A percentile compares a stretch with the other conserved stretches of the same genome.
phyloP scores from a whole-genome alignment of 1,140 invertebrate genomes.

The Pachypeltis micranthus region DNA sequence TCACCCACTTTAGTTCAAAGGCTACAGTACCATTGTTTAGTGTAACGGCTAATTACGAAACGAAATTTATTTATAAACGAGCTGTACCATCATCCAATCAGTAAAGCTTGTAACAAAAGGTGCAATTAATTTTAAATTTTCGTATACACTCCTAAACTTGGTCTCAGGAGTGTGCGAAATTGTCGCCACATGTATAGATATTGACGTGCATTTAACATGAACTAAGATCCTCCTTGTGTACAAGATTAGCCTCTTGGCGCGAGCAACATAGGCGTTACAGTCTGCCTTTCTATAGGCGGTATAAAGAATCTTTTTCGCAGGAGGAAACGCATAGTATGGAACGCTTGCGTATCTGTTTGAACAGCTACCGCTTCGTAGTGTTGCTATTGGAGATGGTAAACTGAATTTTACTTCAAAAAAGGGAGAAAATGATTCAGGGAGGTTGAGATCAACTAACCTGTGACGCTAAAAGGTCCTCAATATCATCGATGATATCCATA shows the following conservation, averaged over 20 bases:
- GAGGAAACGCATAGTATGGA: background rate
- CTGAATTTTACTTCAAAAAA: background rate
- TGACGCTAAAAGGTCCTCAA: constrained; percentile 65
- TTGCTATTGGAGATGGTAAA: background rate
- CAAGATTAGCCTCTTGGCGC: background rate
- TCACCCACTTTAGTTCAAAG: background rate
- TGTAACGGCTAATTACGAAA: background rate
- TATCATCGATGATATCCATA: constrained; percentile 55
- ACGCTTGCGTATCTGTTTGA: background rate
- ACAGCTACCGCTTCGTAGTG: background rate
- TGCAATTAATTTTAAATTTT: background rate
- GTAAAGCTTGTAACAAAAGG: background rate
- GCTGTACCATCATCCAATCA: background rate
- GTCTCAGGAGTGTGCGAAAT: background rate
- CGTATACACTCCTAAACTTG: background rate
- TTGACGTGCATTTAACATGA: background rate
- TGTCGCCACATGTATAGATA: background rate
- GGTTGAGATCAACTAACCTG: constrained; percentile 24
- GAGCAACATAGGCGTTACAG: background rate
- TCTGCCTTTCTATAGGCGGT: background rate
- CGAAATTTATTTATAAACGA: background rate
- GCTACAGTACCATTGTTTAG: background rate
- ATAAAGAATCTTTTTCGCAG: background rate
- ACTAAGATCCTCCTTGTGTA: background rate
- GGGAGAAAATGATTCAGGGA: background rate